Percentiles rank a stretch among this genome's conserved stretches.
These are phyloP conservation scores for Tethea ocularis DNA, from an alignment of 2,888 invertebrate species.

Conservation along the genomic window DNA sequence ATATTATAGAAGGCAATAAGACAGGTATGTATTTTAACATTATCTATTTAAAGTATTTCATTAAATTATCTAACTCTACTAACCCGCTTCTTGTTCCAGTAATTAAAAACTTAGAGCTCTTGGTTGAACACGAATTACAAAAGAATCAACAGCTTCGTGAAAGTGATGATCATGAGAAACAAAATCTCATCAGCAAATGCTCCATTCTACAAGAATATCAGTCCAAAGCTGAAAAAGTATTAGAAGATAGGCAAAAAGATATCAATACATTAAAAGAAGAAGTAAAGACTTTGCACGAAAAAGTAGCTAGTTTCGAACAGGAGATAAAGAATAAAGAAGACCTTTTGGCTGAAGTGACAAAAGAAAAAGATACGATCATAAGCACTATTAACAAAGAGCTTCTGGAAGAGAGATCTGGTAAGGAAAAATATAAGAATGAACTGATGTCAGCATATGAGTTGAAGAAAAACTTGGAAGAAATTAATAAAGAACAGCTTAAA, in stretches of 20 bases:
- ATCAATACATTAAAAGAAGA: constrained; percentile 4
- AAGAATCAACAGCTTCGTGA: constrained; percentile 42
- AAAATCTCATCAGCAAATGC: constrained; percentile 50
- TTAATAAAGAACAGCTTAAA: constrained; percentile 39
- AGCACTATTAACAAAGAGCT: constrained; percentile 50
- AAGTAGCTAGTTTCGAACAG: not conserved
- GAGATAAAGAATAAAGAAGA: constrained; percentile 22
- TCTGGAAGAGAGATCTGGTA: constrained; percentile 42
- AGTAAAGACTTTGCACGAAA: not conserved
- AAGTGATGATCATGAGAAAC: constrained; percentile 44
- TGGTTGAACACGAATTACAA: constrained; percentile 44
- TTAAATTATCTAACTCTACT: not conserved
- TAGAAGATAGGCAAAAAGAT: constrained; percentile 52
- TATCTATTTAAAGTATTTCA: not conserved
- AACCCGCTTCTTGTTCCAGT: constrained; percentile 45
- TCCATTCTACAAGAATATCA: constrained; percentile 55
- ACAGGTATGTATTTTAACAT: constrained; percentile 38
- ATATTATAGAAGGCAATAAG: constrained; percentile 45
- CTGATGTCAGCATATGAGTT: constrained; percentile 39
- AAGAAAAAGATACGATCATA: constrained; percentile 49
- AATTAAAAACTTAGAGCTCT: constrained; percentile 48
- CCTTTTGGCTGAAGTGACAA: constrained; percentile 30
- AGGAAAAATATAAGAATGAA: constrained; percentile 43
- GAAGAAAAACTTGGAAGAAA: constrained; percentile 39
- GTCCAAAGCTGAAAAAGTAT: constrained; percentile 50